Base-by-base conservation (phyloP, 2,113 vertebrate genomes). In the Colossoma macropomum region DNA sequence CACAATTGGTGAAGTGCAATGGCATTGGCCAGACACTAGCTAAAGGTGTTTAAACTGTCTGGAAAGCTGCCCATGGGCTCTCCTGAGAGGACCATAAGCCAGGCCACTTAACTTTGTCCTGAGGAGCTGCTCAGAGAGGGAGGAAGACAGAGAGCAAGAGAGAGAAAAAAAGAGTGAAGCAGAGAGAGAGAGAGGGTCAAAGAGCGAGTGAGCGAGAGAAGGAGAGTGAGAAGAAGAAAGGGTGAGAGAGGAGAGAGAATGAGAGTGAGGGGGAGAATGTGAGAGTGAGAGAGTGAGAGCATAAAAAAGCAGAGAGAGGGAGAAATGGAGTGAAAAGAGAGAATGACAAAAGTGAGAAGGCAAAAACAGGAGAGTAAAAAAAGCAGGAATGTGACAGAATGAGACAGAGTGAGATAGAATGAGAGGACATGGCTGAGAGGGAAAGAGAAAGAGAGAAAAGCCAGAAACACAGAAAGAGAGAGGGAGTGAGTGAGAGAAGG, bases 61-160 rank as follows among this genome's bases (percentile, higher is more conserved):
- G 71, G 70, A 78, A 81, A 80, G 70, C 77, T 83, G 80, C 65
- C 59, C 70, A 70, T 72, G 65, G 48, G 30, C 81, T 70, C 65
- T 38, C 56, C 45, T 56, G 30, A 74, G 68, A 79, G 60, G 74
- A 27, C 25, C 52, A 25, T 72, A 79, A 84, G 65, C 73, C 63
- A 32, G 4, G 34, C 76, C 76, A 86, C 77, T 85, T 84, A 83
- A 85, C 70, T 84, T 84, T 75, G 71, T 86, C 84, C 79, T 69
- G 56, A 83, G 69, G 59, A 56, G 50, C 71, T 41, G 41, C 45
- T 77, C 34, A 41, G 27, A 34, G 60, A 71, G 63, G 0, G 38
- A 73, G 59, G 52, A 23, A 65, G 68, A 79, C 27, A 76, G 54
- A 73, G 17, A 74, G n/a, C 48, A 32, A 83, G 65, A 84, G 63